Evolutionary conservation across 2,888 invertebrate species (phyloP), one percentile per base, ranked within the genome.

Genomic region (Drosophila sordidula): DNA sequence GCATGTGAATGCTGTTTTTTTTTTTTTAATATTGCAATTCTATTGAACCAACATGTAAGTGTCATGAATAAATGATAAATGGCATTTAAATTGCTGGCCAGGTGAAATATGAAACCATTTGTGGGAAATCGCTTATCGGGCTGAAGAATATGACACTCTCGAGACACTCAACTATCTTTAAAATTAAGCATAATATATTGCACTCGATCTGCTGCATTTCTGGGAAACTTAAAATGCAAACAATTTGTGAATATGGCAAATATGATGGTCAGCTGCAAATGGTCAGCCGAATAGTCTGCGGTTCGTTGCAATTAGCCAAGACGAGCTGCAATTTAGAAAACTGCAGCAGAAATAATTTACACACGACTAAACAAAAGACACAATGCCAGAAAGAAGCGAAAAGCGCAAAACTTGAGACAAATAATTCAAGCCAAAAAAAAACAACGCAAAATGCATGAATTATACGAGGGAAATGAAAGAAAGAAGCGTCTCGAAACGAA

Each of bases 281-380:
- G 54, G 69, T 66, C 49, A 55, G 58, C 45, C 58, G 64, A 80
- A 83, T 64, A 64, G 58, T 54, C 72, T 58, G 57, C 83, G 57
- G 25, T 44, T 57, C 50, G 58, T 22, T 65, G 85, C 79, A 85
- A 82, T 82, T 85, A 82, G 79, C 70, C 72, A 66, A 50, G 58
- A 44, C 38, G 58, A 63, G 52, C 50, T 2, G 2, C 18, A 18
- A 73, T 67, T 67, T 61, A 50, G 52, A 69, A 80, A 80, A 58
- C 70, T 78, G 72, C 58, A 49, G 63, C 54, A 62, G 63, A 83
- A 83, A 79, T 80, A 78, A 85, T 83, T 85, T 46, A 66, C 63
- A 71, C 50, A 58, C 50, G 52, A 66, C 55, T 58, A 45, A 79
- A 77, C 80, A 79, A 70, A 63, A 73, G 63, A 76, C 49, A 73